Conservation (phyloP, 2,888 invertebrate species). For the Flabesymbios commensalis region DNA sequence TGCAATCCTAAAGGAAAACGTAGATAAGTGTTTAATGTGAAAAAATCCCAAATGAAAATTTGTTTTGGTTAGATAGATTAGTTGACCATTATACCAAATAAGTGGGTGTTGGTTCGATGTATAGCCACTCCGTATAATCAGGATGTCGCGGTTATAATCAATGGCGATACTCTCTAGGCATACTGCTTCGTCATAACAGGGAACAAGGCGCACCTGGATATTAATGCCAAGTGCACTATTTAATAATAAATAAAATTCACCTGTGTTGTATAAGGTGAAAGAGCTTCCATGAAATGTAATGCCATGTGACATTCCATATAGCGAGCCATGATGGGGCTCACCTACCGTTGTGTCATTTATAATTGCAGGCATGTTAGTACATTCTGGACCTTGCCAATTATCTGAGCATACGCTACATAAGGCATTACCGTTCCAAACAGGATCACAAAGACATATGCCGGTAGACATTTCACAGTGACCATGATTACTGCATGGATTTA, state of each 20-base stretch:
- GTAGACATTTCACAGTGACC: slow-evolving; percentile 29
- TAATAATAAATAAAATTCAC: slow-evolving; percentile 31
- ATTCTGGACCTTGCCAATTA: slow-evolving; percentile 31
- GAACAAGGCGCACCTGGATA: slow-evolving; percentile 23
- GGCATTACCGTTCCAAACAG: slow-evolving; percentile 19
- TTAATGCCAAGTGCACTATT: slow-evolving; percentile 10
- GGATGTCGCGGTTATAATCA: slow-evolving; percentile 12
- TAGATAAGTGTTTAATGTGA: neutral
- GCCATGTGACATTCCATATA: slow-evolving; percentile 32
- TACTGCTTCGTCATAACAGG: slow-evolving; percentile 23
- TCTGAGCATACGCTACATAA: slow-evolving; percentile 28
- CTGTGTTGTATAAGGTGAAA: slow-evolving; percentile 25
- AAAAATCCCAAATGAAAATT: neutral
- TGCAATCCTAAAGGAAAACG: neutral
- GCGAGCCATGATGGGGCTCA: neutral
- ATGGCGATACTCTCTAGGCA: slow-evolving; percentile 31
- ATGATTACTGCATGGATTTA: slow-evolving; percentile 26
- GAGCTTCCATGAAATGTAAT: slow-evolving; percentile 19
- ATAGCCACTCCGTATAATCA: slow-evolving; percentile 31
- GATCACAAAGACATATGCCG: slow-evolving; percentile 33
- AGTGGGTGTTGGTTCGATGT: slow-evolving; percentile 3
- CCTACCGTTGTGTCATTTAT: neutral
- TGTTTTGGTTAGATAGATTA: neutral
- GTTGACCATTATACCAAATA: neutral
- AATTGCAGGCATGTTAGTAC: slow-evolving; percentile 10